phyloP scores from a whole-genome alignment of 2,797 vertebrate species.

The Distichodus sexfasciatus region DNA sequence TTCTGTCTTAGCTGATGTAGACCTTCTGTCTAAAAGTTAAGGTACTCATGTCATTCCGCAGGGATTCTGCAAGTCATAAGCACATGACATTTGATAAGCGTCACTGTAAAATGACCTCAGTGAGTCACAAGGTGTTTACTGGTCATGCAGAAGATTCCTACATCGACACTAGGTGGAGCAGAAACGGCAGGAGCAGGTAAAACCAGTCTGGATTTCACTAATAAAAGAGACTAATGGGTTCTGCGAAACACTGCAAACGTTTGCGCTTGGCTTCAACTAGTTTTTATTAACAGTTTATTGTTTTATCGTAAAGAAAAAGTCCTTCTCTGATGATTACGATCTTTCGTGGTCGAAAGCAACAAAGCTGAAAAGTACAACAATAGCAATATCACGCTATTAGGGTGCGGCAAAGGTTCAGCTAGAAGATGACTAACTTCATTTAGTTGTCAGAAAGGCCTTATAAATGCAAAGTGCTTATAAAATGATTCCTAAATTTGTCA shows the following conservation, averaged over 20 bases:
- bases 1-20: no score
- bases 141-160: not conserved
- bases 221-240: not conserved
- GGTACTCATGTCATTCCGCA: not conserved
- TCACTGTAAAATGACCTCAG: not conserved
- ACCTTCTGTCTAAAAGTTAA: not conserved
- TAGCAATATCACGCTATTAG: not conserved
- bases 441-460: constrained; percentile 42
- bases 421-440: constrained; percentile 33
- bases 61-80: not conserved
- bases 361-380: not conserved
- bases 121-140: not conserved
- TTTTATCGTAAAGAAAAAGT: not conserved
- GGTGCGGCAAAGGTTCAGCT: constrained; percentile 20
- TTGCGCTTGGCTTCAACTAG: not conserved
- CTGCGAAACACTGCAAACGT: not conserved
- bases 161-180: constrained; percentile 16
- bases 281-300: not conserved
- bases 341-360: not conserved
- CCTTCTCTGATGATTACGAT: not conserved
- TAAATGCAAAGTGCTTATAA: constrained; percentile 43
- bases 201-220: constrained; percentile 19
- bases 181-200: constrained; percentile 37
- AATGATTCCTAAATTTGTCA: constrained; percentile 13
- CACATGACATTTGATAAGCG: constrained; percentile 43